A percentile compares a stretch with the other conserved stretches of the same genome.
phyloP scores from a whole-genome alignment of 2,888 invertebrate species.

The Heliconius ethilla region DNA sequence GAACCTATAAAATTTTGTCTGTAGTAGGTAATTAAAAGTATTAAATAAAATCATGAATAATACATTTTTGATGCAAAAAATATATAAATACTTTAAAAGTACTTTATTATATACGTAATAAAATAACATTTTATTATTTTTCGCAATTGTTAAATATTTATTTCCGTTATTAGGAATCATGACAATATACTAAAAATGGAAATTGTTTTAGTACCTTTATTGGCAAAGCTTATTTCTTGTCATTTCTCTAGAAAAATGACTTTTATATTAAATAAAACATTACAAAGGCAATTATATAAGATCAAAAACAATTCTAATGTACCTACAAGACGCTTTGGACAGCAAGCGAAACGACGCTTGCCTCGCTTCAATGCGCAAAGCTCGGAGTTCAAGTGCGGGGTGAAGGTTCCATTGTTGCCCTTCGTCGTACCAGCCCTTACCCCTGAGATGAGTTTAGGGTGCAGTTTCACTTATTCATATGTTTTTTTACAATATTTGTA shows the following conservation, averaged over 20 bases:
- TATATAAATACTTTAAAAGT: not conserved
- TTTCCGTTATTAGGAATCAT: not conserved
- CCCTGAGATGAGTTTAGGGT: conserved; percentile 44
- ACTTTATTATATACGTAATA: not conserved
- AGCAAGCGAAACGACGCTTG: conserved; percentile 59
- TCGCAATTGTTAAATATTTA: not conserved
- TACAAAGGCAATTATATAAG: conserved; percentile 9
- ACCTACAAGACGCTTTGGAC: conserved; percentile 31
- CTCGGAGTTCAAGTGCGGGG: conserved; percentile 78
- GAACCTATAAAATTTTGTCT: not conserved
- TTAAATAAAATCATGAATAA: not conserved
- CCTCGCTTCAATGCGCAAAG: conserved; percentile 69
- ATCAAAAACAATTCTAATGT: conserved; percentile 27
- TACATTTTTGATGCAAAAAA: not conserved
- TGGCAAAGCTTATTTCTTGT: not conserved
- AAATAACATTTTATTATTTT: too few relatives aligned
- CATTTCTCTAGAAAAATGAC: not conserved
- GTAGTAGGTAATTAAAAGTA: not conserved
- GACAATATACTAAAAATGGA: not conserved
- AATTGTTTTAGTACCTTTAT: not conserved
- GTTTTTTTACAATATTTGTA: not conserved
- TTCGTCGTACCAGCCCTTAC: conserved; percentile 46
- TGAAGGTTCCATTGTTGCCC: conserved; percentile 70
- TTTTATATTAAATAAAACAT: not conserved
- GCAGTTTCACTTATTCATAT: conserved; percentile 38